A percentile compares a stretch with the other conserved stretches of the same genome.
phyloP scores from a whole-genome alignment of 2,797 vertebrate species.

The Pseudotriccus pelzelni region DNA sequence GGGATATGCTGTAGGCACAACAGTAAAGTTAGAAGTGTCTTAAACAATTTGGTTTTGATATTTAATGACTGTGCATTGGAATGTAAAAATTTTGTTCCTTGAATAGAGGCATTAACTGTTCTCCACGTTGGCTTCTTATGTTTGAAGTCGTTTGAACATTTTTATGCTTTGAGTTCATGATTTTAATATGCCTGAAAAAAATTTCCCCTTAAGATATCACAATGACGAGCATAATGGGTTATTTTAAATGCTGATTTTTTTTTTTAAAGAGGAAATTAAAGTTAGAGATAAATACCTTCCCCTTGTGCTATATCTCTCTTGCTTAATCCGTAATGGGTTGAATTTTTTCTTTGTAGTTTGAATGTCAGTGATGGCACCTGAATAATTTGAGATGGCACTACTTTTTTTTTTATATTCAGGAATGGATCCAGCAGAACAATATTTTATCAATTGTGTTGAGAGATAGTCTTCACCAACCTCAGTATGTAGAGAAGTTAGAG shows the following conservation, averaged over 20 bases:
- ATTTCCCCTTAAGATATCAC: neutral
- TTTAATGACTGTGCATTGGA: neutral
- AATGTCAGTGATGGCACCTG: neutral
- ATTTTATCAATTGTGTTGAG: slow-evolving; percentile 97
- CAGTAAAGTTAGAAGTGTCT: neutral
- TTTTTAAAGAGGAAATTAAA: neutral
- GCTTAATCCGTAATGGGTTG: neutral
- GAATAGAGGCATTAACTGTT: neutral
- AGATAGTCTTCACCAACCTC: slow-evolving; percentile 98
- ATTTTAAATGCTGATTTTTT: neutral
- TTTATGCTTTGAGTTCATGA: neutral
- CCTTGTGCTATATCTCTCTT: neutral
- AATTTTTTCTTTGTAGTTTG: neutral
- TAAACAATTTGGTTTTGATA: neutral
- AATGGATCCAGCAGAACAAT: slow-evolving; percentile 99
- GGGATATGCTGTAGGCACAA: neutral
- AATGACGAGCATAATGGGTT: neutral
- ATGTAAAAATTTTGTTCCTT: neutral
- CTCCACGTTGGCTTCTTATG: neutral
- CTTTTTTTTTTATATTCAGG: slow-evolving; percentile 76
- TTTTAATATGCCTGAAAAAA: neutral
- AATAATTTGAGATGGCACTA: neutral
- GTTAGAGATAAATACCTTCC: neutral
- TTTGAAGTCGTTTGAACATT: neutral
- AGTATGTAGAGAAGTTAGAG: slow-evolving; percentile 98